A percentile compares a stretch with the other conserved stretches of the same genome.
Conservation (phyloP, 2,797 vertebrate genomes). For the Carcharodon carcharias region DNA sequence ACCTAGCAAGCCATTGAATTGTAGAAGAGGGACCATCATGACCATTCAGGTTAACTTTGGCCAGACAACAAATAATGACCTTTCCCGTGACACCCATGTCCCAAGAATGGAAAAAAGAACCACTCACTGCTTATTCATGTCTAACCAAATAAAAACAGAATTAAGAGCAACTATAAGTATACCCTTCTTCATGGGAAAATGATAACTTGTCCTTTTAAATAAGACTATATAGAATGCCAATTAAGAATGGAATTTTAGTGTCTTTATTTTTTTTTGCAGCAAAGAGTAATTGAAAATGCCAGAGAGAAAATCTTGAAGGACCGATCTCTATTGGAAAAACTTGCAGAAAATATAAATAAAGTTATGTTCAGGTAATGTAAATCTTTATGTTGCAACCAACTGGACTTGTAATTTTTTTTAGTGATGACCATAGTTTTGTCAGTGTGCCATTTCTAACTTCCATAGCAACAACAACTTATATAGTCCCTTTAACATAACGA, state of each 20-base stretch:
- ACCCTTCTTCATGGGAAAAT: background rate
- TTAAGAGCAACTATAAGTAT: background rate
- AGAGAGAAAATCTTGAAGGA: conserved; percentile 92
- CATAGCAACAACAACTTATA: background rate
- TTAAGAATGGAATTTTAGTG: conserved; percentile 40
- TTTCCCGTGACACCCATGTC: background rate
- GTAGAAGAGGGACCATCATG: background rate
- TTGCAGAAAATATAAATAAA: conserved; percentile 98
- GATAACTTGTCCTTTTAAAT: background rate
- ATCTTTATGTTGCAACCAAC: background rate
- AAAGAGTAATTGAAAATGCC: conserved; percentile 96
- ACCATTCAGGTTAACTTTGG: background rate
- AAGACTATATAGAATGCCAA: background rate
- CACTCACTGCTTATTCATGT: background rate
- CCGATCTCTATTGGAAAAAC: conserved; percentile 89
- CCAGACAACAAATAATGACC: too few relatives aligned
- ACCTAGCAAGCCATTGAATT: background rate
- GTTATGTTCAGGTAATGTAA: conserved; percentile 78
- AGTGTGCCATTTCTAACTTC: background rate
- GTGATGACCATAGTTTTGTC: background rate
- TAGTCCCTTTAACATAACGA: too few relatives aligned
- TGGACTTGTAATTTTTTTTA: background rate
- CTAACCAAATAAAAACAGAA: background rate
- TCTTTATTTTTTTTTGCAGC: conserved; percentile 62
- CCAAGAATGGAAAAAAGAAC: background rate